Base-by-base conservation (phyloP, 2,888 invertebrate species). In the Dioctria rufipes region DNA sequence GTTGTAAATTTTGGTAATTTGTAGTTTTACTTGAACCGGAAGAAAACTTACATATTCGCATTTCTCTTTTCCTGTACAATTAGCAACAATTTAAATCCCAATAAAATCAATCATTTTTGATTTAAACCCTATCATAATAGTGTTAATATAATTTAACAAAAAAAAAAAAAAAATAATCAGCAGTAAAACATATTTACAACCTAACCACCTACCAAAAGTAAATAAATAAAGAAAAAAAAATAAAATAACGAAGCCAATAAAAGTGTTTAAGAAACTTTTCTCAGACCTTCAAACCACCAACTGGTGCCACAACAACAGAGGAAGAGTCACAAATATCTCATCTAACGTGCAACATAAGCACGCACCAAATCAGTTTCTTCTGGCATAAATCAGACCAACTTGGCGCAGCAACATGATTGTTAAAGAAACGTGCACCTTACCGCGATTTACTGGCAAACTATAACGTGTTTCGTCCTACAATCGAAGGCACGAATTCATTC, bases 301-400 rank as follows among this genome's bases (percentile, higher is more conserved):
- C 51, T 51, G n/a, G 9, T 51, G 51, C 25, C 25, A 25, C 25
- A 25, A 25, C 25, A 25, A 54, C 11, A 11, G n/a, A 11, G 6
- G 54, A 4, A 11, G 54, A 54, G 9, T 6, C 11, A 54, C 11
- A 73, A 58, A 73, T 39, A 73, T 73, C 37, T 51, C 71, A 54
- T 58, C 73, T 63, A 77, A 77, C 77, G 77, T 77, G 77, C 77
- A 77, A 61, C 77, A 77, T 77, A 42, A 77, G 77, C 77, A 77
- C 77, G 77, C 77, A 77, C 77, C 77, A 77, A 77, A 77, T 77
- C 77, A 77, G 77, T 77, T 77, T 63, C 77, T 63, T 77, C 49
- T 63, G 63, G 63, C 63, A 77, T 77, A 77, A 77, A 77, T 77
- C 77, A 77, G 77, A 63, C 46, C 46, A 63, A 77, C 77, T 49